Conservation (phyloP, 2,888 invertebrate species). For the Nemoura dubitans region DNA sequence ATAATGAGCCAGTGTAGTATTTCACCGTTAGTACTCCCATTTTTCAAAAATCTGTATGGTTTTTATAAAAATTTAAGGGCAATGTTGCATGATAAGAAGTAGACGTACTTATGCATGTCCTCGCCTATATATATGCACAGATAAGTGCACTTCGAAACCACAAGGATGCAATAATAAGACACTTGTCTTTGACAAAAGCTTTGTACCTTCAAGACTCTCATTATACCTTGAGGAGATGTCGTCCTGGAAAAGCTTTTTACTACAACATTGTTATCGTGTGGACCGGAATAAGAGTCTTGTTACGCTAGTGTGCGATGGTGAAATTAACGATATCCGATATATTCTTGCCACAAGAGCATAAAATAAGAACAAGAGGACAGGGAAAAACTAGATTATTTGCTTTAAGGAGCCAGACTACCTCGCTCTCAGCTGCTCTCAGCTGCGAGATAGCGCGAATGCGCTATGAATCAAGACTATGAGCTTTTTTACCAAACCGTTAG, state of each 20-base stretch:
- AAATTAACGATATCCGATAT: no score
- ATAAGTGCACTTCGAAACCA: not conserved
- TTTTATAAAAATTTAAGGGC: not conserved
- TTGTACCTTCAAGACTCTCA: not conserved
- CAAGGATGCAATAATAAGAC: not conserved
- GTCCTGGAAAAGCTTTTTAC: not conserved
- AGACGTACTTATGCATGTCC: not conserved
- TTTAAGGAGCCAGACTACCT: no score
- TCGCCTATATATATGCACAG: not conserved
- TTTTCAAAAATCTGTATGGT: not conserved
- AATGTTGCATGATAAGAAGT: not conserved
- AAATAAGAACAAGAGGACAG: no score
- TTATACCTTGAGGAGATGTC: not conserved
- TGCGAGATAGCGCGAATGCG: no score
- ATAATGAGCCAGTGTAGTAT: no score
- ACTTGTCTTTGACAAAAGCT: not conserved
- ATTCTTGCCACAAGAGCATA: no score
- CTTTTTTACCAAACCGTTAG: no score
- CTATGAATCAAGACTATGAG: no score
- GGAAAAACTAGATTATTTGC: no score
- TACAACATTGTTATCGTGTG: not conserved
- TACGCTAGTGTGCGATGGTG: no score
- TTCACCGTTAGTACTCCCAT: not conserved
- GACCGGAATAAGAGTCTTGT: no score
- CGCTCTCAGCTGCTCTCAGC: no score